Percentiles rank a stretch among this genome's conserved stretches.
Evolutionary conservation across 1,140 invertebrate genomes (phyloP).

Genomic region (Tigriopus japonicus): DNA sequence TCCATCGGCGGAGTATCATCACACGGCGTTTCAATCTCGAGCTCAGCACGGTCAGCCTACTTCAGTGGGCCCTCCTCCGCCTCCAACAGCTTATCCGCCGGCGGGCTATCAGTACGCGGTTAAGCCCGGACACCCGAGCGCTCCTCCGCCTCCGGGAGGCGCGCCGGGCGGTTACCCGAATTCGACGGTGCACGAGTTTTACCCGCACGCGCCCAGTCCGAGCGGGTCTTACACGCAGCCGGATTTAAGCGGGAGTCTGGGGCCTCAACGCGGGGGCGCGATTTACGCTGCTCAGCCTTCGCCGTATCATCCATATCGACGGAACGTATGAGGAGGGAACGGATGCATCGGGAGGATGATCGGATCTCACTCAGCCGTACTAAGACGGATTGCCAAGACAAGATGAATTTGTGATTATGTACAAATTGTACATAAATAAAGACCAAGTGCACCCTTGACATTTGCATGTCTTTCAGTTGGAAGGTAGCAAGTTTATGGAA

Average conservation of each 20-base stretch:
- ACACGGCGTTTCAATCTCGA: too few species aligned
- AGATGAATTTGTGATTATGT: too few species aligned
- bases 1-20: neutral
- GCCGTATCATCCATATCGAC: constrained; percentile 3
- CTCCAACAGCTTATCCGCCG: neutral
- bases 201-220: neutral
- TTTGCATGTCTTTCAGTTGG: too few species aligned
- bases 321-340: neutral
- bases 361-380: too few species aligned
- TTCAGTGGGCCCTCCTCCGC: neutral
- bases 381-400: too few species aligned
- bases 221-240: neutral
- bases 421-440: too few species aligned
- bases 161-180: neutral
- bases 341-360: too few species aligned
- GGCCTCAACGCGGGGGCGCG: neutral
- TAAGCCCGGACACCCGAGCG: neutral
- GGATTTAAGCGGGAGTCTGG: neutral
- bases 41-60: too few species aligned
- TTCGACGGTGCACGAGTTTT: neutral
- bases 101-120: neutral
- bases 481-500: too few species aligned
- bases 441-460: too few species aligned
- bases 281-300: neutral
- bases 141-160: neutral